Conservation (phyloP, 2,113 vertebrate species). For the Cynopterus brachyotis region DNA sequence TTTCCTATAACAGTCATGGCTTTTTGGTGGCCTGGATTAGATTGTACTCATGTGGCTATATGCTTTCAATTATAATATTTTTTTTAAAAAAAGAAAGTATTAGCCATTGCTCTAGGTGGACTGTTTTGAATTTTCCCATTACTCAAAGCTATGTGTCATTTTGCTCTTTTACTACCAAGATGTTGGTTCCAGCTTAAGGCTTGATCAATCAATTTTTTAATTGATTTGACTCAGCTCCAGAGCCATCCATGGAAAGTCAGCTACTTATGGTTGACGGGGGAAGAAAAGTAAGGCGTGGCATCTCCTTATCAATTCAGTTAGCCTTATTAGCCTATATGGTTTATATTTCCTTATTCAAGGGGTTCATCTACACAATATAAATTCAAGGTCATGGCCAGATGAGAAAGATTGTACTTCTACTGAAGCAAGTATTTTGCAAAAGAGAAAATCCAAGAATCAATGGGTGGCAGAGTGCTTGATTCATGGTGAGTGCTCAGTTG, state of each 20-base stretch:
- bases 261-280: not conserved
- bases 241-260: not conserved
- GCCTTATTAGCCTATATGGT: not conserved
- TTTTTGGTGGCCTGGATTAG: not conserved
- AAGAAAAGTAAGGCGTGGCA: not conserved
- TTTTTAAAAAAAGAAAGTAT: not conserved
- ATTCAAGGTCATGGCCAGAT: not conserved
- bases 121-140: not conserved
- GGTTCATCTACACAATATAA: not conserved
- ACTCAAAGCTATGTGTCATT: not conserved
- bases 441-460: not conserved
- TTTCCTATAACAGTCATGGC: not conserved
- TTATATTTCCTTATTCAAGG: not conserved
- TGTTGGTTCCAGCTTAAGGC: not conserved
- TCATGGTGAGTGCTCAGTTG: not conserved
- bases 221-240: not conserved
- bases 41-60: not conserved
- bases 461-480: not conserved
- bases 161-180: not conserved
- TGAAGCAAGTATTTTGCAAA: not conserved
- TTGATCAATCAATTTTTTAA: not conserved
- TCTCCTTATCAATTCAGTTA: not conserved
- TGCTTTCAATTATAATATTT: constrained; percentile 29
- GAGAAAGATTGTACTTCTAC: not conserved
- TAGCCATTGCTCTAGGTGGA: not conserved